These are phyloP conservation scores for Vidua chalybeata DNA, from an alignment of 2,113 vertebrate genomes.

Conservation along the genomic window DNA sequence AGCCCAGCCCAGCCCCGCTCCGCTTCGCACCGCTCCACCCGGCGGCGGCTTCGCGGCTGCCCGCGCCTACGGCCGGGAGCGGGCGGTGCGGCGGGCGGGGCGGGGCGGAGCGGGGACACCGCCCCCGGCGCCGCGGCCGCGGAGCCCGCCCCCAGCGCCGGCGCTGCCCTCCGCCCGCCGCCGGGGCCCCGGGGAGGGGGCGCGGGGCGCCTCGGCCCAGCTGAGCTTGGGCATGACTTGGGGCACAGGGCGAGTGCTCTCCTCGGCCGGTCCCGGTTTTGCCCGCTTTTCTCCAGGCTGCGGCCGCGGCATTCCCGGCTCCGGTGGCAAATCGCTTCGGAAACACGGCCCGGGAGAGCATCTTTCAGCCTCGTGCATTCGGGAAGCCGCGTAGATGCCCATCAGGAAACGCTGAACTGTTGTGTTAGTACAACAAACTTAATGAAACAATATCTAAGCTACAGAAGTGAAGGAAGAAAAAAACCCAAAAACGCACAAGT, in stretches of 20 bases:
- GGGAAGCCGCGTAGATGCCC: not conserved
- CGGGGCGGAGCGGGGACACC: too few relatives aligned
- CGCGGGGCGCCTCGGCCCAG: rapidly evolving
- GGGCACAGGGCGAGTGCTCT: rapidly evolving
- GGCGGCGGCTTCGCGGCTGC: too few relatives aligned
- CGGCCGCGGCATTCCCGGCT: not conserved
- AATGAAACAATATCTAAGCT: not conserved
- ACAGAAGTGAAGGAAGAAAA: not conserved
- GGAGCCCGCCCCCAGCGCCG: too few relatives aligned
- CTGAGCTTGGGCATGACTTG: rapidly evolving
- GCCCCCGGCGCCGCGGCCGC: too few relatives aligned
- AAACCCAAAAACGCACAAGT: not conserved
- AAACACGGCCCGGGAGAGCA: not conserved
- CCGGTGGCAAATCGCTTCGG: not conserved
- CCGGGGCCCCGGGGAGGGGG: not conserved
- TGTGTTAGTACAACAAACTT: not conserved
- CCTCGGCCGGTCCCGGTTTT: not conserved
- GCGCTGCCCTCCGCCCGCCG: not conserved
- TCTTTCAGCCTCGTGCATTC: not conserved
- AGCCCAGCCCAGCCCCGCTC: too few relatives aligned
- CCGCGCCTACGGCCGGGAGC: too few relatives aligned
- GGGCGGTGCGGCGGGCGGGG: too few relatives aligned
- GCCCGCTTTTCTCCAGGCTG: not conserved
- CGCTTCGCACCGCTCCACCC: too few relatives aligned
- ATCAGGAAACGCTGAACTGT: not conserved